Base-by-base conservation (phyloP, 2,113 vertebrate species). In the Rhinolophus ferrumequinum region DNA sequence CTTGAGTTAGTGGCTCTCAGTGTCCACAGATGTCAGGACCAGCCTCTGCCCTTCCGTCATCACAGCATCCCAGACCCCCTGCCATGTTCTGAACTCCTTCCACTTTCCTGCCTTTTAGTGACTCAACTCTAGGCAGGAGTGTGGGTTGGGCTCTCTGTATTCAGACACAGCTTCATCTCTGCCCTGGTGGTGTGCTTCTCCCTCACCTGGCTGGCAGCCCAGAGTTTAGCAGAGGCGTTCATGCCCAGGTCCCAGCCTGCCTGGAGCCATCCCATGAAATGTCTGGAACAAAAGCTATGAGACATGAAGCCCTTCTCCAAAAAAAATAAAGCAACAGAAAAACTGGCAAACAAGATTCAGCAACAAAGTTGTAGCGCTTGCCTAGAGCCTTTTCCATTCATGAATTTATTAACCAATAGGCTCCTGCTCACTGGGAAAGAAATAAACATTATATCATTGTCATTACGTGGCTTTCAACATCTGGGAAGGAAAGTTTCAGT, bases 31-130 rank as follows among this genome's bases (percentile, higher is more conserved):
- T 5, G 24, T 72, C 58, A n/a, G 47, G 5, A 6, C 11, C 13
- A 33, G 24, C 3, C 12, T 8, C 24, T 35, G 52, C 28, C 5
- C n/a, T 24, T 26, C 19, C 12, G 8, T 1, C 30, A 22, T 9
- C 38, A 19, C 66, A 7, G 13, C n/a, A 58, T 64, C 14, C 33
- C 41, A 30, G 15, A 0, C 2, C 15, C 38, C 88, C n/a, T 7
- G 26, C 35, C 5, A 47, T 8, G 2, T 22, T 47, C 44, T 44
- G 54, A 26, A 30, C 14, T 50, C 52, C 11, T 19, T 76, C 70
- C 12, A 14, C 5, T 3, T 3, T 19, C 13, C 9, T 15, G 2
- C 14, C 1, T 8, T 41, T 41, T 41, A 8, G 44, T 77, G 52
- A 64, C 83, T 77, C 83, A 38, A 15, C 8, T 89, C 28, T 50